Evolutionary conservation across 2,113 vertebrate species (phyloP).

Genomic region (Dolichotis patagonum): DNA sequence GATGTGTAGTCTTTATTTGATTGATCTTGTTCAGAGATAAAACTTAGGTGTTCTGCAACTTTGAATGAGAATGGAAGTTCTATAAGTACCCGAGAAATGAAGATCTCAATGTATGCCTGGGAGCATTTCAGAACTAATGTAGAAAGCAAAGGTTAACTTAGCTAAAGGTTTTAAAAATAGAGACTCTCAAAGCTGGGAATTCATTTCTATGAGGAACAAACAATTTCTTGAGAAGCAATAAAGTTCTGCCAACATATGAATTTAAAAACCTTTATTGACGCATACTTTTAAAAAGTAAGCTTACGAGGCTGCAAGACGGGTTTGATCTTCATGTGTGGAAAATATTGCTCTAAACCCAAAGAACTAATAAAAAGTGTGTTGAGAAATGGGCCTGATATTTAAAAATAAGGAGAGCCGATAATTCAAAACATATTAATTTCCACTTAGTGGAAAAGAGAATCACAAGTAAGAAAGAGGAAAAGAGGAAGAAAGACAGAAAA

Average conservation of each 20-base stretch:
- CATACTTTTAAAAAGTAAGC: neutral
- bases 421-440: neutral
- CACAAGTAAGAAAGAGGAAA: neutral
- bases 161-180: conserved; percentile 7
- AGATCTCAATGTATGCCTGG: conserved; percentile 15
- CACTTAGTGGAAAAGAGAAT: neutral
- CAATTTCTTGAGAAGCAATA: neutral
- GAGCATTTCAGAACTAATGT: neutral
- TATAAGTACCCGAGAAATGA: conserved; percentile 53
- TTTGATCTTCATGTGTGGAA: neutral
- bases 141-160: neutral
- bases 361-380: too few relatives aligned
- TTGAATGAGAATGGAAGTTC: neutral
- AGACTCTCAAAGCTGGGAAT: conserved; percentile 3
- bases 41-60: neutral
- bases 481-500: neutral
- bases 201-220: neutral
- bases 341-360: neutral
- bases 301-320: neutral
- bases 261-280: neutral
- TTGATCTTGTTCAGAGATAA: neutral
- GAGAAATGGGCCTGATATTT: neutral
- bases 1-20: conserved; percentile 32
- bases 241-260: neutral
- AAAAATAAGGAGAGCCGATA: neutral